Conservation (phyloP, 2,797 vertebrate species). For the Scleropages formosus region DNA sequence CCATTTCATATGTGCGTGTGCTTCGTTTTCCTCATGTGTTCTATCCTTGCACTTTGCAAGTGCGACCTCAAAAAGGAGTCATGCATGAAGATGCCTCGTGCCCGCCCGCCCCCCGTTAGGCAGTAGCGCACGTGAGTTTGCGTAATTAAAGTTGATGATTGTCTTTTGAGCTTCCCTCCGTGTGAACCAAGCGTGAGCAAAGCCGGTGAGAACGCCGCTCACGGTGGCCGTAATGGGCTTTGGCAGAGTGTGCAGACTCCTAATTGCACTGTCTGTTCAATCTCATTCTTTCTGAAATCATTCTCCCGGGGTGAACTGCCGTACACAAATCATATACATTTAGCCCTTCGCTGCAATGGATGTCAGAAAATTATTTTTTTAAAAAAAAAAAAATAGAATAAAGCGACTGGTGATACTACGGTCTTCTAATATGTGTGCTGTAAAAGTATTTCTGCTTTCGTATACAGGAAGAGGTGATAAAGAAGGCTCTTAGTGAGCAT, state of each 20-base stretch:
- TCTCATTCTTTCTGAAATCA: slow-evolving; percentile 55
- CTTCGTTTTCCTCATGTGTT: slow-evolving; percentile 42
- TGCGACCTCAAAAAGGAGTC: too few species aligned
- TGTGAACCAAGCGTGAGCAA: slow-evolving; percentile 49
- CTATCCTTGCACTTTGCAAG: slow-evolving; percentile 34
- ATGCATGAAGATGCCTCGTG: too few species aligned
- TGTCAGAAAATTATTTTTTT: slow-evolving; percentile 49
- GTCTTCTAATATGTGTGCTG: neutral
- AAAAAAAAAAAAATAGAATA: too few species aligned
- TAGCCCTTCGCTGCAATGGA: slow-evolving; percentile 48
- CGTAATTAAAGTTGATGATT: slow-evolving; percentile 59
- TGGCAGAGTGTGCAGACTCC: slow-evolving; percentile 51
- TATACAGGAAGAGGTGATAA: neutral
- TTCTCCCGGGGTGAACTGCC: slow-evolving; percentile 54
- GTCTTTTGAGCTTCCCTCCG: slow-evolving; percentile 48
- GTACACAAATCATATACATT: slow-evolving; percentile 47
- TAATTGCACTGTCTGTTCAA: slow-evolving; percentile 63
- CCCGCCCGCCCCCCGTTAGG: neutral
- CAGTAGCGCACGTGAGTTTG: slow-evolving; percentile 44
- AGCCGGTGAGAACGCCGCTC: slow-evolving; percentile 46
- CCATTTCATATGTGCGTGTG: slow-evolving; percentile 55
- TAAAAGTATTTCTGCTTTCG: neutral
- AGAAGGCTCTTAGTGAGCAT: neutral
- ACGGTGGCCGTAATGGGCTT: slow-evolving; percentile 51
- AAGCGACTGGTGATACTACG: slow-evolving; percentile 25